Evolutionary conservation across 2,888 invertebrate genomes (phyloP), one percentile per base, ranked within the genome.

Genomic region (Scaptomyza cyrtandrae): DNA sequence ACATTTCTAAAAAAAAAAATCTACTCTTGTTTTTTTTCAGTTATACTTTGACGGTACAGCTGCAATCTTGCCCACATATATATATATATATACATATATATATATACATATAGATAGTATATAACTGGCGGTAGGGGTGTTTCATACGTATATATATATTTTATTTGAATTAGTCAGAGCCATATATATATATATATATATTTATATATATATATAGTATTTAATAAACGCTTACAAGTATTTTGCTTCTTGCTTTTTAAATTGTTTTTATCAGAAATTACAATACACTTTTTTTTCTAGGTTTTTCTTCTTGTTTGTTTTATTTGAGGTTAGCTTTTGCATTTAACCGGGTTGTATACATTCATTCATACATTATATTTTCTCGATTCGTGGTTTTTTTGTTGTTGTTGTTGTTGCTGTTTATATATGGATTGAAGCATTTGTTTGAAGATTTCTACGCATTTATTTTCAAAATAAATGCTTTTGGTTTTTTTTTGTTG

Each of bases 61-160:
- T 74, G 61, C 69, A 65, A 53, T 65, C 29, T 59, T 24, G 29
- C 53, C 67, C 74, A 73, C 48, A 71, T 54, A 49, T 19, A 19
- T 2, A 19, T 19, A 19, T 19, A 19, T 19, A 71, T 60, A 72
- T 55, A 73, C 16, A 48, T 37, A 73, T 54, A 62, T 80, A 66
- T 58, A 73, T 59, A 4, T 16, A 9, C 9, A 16, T 41, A n/a
- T 24, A 3, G 3, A 37, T 52, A 45, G 10, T 59, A 64, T 80
- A 81, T 71, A 83, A 72, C 70, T 87, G 83, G 72, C 81, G 81
- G 81, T 82, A 82, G 81, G 88, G 81, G 80, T 82, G 81, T 82
- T 88, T 82, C 81, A 63, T 55, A 72, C 11, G 43, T 41, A 35
- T 35, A 35, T 35, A 35, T 35, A 37, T 37, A 39, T 14, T 88